Percentiles rank a stretch among this genome's conserved stretches.
phyloP scores from a whole-genome alignment of 2,113 vertebrate species.

The Stercorarius parasiticus region DNA sequence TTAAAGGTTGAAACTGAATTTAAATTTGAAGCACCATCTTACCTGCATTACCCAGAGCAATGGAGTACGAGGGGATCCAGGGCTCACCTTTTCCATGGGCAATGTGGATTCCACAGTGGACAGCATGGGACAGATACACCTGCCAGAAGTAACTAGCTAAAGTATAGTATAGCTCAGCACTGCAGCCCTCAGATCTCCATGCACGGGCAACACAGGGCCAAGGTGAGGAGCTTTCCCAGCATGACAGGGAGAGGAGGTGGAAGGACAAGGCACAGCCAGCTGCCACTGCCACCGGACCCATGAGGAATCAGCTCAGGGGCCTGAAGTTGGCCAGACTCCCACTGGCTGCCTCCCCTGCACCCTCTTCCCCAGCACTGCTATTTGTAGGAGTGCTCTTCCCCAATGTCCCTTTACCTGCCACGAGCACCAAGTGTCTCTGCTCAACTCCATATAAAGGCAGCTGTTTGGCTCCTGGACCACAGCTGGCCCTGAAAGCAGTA shows the following conservation, averaged over 20 bases:
- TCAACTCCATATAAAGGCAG: background rate
- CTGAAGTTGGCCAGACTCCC: background rate
- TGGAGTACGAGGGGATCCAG: background rate
- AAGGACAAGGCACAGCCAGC: background rate
- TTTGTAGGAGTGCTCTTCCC: background rate
- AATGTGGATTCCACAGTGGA: background rate
- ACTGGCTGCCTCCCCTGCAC: background rate
- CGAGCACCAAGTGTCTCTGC: background rate
- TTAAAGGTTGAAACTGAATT: background rate
- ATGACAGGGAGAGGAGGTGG: background rate
- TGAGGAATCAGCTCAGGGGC: background rate
- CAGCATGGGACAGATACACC: background rate
- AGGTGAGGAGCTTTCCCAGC: background rate
- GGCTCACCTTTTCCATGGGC: background rate
- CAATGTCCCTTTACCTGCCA: rapidly evolving
- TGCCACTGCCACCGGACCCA: background rate
- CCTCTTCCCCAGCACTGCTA: background rate
- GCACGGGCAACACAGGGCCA: background rate
- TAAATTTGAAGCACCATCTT: background rate
- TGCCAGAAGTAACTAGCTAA: background rate
- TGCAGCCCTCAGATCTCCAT: background rate
- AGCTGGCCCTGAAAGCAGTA: background rate
- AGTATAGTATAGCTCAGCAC: background rate
- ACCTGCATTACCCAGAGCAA: background rate
- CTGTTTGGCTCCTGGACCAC: background rate